Evolutionary conservation across 1,140 invertebrate species (phyloP), one percentile per base, ranked within the genome.

Genomic region (Drosophila tristis): DNA sequence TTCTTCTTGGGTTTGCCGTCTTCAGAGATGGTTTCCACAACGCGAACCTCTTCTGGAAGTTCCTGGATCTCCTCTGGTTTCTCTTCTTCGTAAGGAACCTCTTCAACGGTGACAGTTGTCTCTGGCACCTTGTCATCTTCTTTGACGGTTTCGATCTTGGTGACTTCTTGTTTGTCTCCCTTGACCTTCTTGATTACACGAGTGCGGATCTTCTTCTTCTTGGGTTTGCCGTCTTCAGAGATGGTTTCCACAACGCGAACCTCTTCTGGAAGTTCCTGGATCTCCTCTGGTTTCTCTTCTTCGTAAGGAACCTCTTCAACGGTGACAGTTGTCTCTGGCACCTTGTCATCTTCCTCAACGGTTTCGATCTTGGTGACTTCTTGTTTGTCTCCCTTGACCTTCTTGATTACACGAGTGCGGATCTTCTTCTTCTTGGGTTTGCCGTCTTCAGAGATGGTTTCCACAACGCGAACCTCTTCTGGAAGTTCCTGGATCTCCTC

Each of bases 351-450:
- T 29, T 53, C 50, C 8, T 53, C 50, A 7, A 53, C 50, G 15
- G 50, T 39, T 53, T 53, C 50, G 25, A 53, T 53, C 29, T 53
- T 53, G 29, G 50, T 53, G 8, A 35, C 50, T 15, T 53, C 50
- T 31, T 53, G 50, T 1, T 53, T 53, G 15, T 53, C 50, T 9
- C 50, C 50, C 50, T 53, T 53, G 29, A 53, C 50, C 50, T 53
- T 53, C 50, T 53, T 53, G 50, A 53, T 53, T 1, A 53, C 50
- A 2, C 50, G 50, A 35, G 50, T 53, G n/a, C 50, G 50, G 29
- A 53, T 53, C 50, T 53, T 53, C 29, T 53, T 53, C 50, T 53
- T 53, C 50, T 53, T 53, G 2, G 50, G 50, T 9, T 53, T 53
- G 29, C 50, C 50, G 29, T 53, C 50, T 35, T 53, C 50, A 2